Percentiles rank a stretch among this genome's conserved stretches.
These are phyloP conservation scores for Muntiacus reevesi DNA, from an alignment of 2,113 vertebrate species.

Conservation along the genomic window DNA sequence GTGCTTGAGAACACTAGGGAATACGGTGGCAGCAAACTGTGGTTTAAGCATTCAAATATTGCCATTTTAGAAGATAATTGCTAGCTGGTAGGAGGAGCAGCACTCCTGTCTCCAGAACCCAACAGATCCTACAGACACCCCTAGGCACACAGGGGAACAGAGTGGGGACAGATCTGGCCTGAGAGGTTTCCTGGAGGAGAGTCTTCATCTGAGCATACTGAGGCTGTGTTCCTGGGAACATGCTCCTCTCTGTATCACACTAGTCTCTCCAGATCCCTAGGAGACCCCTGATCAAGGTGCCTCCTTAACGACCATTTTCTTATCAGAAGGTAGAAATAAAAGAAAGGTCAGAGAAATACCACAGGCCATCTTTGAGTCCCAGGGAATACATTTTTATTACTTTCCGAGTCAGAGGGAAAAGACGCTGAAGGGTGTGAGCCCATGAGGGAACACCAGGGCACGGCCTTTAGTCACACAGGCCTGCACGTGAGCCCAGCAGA, in stretches of 20 bases:
- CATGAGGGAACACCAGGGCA: fast-evolving
- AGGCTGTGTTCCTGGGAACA: background rate
- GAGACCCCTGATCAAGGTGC: background rate
- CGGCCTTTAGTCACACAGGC: fast-evolving
- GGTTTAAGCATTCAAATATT: background rate
- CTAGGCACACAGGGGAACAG: background rate
- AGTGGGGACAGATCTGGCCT: too few relatives aligned
- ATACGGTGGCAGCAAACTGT: background rate
- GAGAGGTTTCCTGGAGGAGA: background rate
- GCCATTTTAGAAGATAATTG: background rate
- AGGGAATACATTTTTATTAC: background rate
- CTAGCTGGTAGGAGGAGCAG: background rate
- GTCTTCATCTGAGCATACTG: background rate
- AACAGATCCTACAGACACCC: fast-evolving
- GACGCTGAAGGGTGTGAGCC: background rate
- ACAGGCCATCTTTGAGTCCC: background rate
- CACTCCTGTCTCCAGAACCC: background rate
- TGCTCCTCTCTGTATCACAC: background rate
- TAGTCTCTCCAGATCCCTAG: background rate
- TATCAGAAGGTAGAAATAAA: background rate
- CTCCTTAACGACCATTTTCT: background rate
- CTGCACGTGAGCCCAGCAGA: background rate
- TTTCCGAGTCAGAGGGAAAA: background rate
- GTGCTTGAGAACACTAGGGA: background rate
- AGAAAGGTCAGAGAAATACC: background rate